Base-by-base conservation (phyloP, 2,888 invertebrate genomes). In the Patella ulyssiponensis region DNA sequence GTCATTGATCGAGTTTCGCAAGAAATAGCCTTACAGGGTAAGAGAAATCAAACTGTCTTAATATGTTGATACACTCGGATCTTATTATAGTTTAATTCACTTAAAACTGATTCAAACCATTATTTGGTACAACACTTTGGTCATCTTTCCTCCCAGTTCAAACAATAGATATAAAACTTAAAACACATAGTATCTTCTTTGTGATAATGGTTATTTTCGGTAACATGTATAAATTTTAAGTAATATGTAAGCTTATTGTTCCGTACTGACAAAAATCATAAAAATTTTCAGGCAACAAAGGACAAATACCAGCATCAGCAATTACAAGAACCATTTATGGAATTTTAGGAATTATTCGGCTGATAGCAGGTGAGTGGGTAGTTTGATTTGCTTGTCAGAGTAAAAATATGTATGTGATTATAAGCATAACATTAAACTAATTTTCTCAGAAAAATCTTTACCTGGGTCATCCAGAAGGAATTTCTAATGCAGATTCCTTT, bases 1-100 rank as follows among this genome's bases (percentile, higher is more conserved):
- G 94, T 96, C 75, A 96, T 98, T 86, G 97, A 98, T 91, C 93
- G 98, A 89, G 93, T 95, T 78, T 95, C 94, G 82, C 95, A 95
- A 85, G 95, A 95, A 88, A 94, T 95, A 79, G 92, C 83, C 71
- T 81, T 92, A 9, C 94, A 95, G 93, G 94, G 96, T 95, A 93
- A 86, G 77, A 7, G 7, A 9, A 44, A 44, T 44, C 9, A 44
- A 44, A 44, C 44, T 44, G 44, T 44, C 44, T 44, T 7, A 44
- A 7, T 44, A 4, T 44, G 44, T 44, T 9, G 33, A 33, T 33
- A 33, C 33, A 5, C 7, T 44, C 1, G 9, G 9, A 44, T 9
- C 44, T 44, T 44, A 44, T 44, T 44, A 44, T 0, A 9, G 9
- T 44, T 44, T 44, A 44, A 9, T 44, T 44, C 44, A 44, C 44